A percentile compares a stretch with the other conserved stretches of the same genome.
Evolutionary conservation across 2,888 invertebrate genomes (phyloP).

Genomic region (Ennomos quercinarius): DNA sequence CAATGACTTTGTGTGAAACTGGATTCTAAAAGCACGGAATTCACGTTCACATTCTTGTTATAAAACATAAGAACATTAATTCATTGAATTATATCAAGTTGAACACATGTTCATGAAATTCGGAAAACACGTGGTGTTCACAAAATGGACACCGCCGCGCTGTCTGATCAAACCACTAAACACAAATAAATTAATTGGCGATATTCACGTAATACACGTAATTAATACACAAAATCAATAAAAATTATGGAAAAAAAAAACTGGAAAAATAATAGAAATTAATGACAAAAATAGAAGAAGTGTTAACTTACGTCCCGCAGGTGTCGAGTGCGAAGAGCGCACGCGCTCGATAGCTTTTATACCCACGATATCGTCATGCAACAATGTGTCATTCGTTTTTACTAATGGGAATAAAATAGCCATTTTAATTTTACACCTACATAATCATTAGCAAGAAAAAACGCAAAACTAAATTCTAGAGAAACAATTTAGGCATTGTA

Average conservation of each 20-base stretch:
- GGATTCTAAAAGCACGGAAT: background rate
- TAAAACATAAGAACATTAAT: too few species aligned
- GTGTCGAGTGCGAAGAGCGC: constrained; percentile 57
- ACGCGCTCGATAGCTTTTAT: constrained; percentile 53
- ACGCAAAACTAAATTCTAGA: too few species aligned
- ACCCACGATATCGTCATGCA: constrained; percentile 34
- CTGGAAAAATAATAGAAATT: constrained; percentile 3
- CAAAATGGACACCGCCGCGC: constrained; percentile 3
- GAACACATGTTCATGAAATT: too few species aligned
- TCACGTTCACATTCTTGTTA: too few species aligned
- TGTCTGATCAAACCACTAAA: background rate
- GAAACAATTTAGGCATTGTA: too few species aligned
- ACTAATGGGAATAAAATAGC: too few species aligned
- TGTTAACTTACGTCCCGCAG: constrained; percentile 64
- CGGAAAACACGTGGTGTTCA: background rate
- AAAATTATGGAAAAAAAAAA: background rate
- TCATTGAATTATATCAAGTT: too few species aligned
- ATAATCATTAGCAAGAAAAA: too few species aligned
- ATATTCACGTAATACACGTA: too few species aligned
- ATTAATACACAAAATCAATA: background rate
- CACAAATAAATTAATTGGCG: background rate
- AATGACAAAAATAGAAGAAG: constrained; percentile 15
- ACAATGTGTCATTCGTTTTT: constrained; percentile 12
- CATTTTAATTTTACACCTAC: too few species aligned
- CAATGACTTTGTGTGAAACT: too few species aligned